phyloP scores from a whole-genome alignment of 2,888 invertebrate species.

The Scotopteryx bipunctaria region DNA sequence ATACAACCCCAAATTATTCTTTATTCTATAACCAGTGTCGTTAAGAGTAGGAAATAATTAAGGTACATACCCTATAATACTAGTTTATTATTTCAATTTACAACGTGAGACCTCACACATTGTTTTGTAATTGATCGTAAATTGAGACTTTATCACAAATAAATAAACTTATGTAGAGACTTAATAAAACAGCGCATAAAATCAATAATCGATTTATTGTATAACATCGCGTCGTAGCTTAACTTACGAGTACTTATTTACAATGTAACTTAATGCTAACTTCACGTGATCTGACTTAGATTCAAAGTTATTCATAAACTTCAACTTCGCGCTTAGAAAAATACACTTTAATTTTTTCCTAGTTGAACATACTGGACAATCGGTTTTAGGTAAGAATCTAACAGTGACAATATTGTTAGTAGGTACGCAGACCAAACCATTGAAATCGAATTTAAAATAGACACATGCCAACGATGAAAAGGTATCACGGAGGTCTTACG shows the following conservation, averaged over 20 bases:
- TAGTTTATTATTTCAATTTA: too few relatives aligned
- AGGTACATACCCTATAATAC: too few relatives aligned
- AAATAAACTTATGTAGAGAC: constrained; percentile 15
- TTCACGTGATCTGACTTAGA: constrained; percentile 31
- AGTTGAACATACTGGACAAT: background rate
- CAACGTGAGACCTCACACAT: too few relatives aligned
- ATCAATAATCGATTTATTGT: constrained; percentile 44
- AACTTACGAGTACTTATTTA: constrained; percentile 40
- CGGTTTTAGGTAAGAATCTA: too few relatives aligned
- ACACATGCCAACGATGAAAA: too few relatives aligned
- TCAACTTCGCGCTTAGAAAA: constrained; percentile 1
- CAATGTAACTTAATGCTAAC: constrained; percentile 28
- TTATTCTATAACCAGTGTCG: too few relatives aligned
- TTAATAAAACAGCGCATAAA: constrained; percentile 49
- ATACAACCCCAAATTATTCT: too few relatives aligned
- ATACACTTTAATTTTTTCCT: background rate
- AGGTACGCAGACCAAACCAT: background rate
- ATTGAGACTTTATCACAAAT: background rate
- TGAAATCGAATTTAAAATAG: too few relatives aligned
- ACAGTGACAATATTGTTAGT: background rate
- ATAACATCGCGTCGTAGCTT: constrained; percentile 33
- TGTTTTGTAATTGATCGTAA: too few relatives aligned
- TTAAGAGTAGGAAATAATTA: too few relatives aligned
- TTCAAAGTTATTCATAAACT: constrained; percentile 4
- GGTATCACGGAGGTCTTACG: too few relatives aligned